These are phyloP conservation scores for Anseranas semipalmata DNA, from an alignment of 2,113 vertebrate species.

Conservation along the genomic window DNA sequence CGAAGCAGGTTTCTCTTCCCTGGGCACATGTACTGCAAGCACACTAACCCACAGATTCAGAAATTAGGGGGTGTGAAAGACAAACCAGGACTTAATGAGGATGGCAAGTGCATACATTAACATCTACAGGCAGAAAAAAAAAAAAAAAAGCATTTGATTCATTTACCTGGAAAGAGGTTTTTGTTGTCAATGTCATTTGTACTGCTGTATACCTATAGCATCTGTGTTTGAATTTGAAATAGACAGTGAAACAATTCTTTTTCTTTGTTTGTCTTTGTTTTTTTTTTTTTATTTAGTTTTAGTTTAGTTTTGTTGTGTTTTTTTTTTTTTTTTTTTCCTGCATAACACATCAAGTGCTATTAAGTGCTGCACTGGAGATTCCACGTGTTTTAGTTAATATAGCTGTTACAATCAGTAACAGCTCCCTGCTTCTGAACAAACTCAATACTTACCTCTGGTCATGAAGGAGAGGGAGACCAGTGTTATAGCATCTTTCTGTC, in stretches of 20 bases:
- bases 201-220: background rate
- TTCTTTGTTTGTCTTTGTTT: background rate
- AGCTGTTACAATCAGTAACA: background rate
- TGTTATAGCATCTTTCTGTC: background rate
- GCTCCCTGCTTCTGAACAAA: background rate
- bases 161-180: background rate
- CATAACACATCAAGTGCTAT: background rate
- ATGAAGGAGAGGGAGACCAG: background rate
- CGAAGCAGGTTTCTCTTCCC: background rate
- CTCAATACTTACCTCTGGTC: background rate
- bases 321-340: background rate
- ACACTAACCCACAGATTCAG: background rate
- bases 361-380: background rate
- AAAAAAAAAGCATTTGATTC: background rate
- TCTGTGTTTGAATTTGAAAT: background rate
- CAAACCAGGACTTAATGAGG: background rate
- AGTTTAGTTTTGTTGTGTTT: background rate
- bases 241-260: background rate
- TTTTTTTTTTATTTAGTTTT: too few relatives aligned
- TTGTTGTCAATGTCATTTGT: background rate
- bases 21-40: background rate
- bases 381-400: background rate
- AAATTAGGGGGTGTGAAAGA: background rate
- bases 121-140: background rate
- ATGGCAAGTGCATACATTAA: background rate